These are phyloP conservation scores for Watsonalla binaria DNA, from an alignment of 2,888 invertebrate species.

Conservation along the genomic window DNA sequence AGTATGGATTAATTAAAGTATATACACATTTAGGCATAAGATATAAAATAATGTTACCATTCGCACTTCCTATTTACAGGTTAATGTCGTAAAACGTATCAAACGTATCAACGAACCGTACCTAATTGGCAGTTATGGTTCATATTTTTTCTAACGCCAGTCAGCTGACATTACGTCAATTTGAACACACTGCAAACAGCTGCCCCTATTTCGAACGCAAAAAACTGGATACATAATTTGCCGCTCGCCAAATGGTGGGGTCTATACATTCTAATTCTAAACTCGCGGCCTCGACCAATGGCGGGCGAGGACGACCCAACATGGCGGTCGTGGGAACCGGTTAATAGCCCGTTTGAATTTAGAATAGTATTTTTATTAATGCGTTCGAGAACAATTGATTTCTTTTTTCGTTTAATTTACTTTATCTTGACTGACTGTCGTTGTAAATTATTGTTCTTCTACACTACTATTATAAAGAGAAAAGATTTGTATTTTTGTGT, in stretches of 20 bases:
- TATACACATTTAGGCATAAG: no score
- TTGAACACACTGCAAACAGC: conserved; percentile 40
- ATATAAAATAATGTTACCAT: no score
- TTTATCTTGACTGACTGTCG: neutral
- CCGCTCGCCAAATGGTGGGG: conserved; percentile 77
- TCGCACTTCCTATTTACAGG: neutral
- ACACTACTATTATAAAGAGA: no score
- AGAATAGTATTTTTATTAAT: conserved; percentile 76
- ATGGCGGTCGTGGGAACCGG: conserved; percentile 78
- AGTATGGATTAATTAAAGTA: no score
- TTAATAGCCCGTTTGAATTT: conserved; percentile 77
- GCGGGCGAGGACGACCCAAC: conserved; percentile 73
- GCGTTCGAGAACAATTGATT: conserved; percentile 63
- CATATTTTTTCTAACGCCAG: conserved; percentile 19
- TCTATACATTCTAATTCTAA: conserved; percentile 78
- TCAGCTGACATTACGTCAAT: conserved; percentile 22
- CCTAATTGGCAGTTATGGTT: conserved; percentile 21
- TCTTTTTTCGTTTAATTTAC: conserved; percentile 37
- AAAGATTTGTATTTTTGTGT: no score
- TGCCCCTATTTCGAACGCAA: conserved; percentile 59
- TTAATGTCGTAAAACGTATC: conserved; percentile 4
- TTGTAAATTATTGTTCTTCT: no score
- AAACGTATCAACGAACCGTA: conserved; percentile 16
- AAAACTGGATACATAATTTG: conserved; percentile 67
- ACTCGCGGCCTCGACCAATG: conserved; percentile 73